Percentiles rank a stretch among this genome's conserved stretches.
phyloP scores from a whole-genome alignment of 2,113 vertebrate species.

The Pongo abelii region DNA sequence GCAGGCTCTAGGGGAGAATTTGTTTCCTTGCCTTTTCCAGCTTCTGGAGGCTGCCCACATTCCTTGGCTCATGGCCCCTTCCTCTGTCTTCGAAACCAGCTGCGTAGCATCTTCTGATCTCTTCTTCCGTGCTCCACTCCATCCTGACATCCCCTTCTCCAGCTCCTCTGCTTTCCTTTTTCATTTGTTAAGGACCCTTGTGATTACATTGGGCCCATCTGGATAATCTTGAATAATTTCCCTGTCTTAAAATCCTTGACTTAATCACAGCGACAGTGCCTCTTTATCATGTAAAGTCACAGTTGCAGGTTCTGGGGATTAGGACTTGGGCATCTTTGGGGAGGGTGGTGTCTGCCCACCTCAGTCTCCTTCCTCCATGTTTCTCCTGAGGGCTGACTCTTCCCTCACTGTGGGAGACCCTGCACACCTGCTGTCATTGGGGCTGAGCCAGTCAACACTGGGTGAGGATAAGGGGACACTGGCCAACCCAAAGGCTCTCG shows the following conservation, averaged over 20 bases:
- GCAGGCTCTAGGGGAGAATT: background rate
- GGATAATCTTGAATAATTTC: background rate
- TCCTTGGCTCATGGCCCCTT: background rate
- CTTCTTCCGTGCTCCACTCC: background rate
- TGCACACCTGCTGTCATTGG: accelerated
- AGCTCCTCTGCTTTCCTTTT: background rate
- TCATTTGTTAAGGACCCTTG: background rate
- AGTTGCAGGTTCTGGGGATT: background rate
- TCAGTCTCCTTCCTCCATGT: background rate
- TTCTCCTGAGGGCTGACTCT: background rate
- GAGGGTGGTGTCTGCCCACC: accelerated
- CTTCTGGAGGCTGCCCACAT: accelerated
- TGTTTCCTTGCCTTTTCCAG: background rate
- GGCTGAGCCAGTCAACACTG: accelerated
- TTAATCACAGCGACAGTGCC: too few relatives aligned
- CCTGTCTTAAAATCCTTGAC: too few relatives aligned
- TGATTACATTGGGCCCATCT: background rate
- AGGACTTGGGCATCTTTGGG: background rate
- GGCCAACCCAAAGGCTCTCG: accelerated
- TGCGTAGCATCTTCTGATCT: accelerated
- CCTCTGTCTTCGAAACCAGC: background rate
- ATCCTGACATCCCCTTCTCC: accelerated
- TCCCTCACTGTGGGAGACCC: accelerated
- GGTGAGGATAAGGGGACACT: accelerated
- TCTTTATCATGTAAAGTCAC: accelerated